phyloP scores from a whole-genome alignment of 1,140 invertebrate genomes.

The Sweltsa coloradensis region DNA sequence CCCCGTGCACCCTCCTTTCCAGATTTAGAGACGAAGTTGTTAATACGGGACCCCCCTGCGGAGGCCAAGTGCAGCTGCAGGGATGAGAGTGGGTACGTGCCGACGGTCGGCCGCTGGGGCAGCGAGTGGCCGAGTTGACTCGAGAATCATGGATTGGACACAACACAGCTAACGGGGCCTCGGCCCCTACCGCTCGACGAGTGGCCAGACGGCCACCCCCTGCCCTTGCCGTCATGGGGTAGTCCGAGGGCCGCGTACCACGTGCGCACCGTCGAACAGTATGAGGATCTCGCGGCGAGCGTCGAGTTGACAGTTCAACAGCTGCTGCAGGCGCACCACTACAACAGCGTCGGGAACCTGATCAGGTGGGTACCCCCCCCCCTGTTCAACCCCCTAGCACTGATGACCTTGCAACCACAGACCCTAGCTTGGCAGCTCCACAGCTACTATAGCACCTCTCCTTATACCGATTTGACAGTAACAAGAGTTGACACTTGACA shows the following conservation, averaged over 20 bases:
- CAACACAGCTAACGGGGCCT: slow-evolving; percentile 24
- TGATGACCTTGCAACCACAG: too few species aligned
- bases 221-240: slow-evolving; percentile 55
- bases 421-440: too few species aligned
- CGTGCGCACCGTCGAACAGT: slow-evolving; percentile 48
- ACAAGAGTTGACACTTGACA: too few species aligned
- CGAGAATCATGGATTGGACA: slow-evolving; percentile 45
- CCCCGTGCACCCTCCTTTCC: not conserved
- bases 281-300: slow-evolving; percentile 62
- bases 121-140: slow-evolving; percentile 89
- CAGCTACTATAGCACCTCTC: too few species aligned
- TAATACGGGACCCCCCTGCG: slow-evolving; percentile 38
- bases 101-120: slow-evolving; percentile 71
- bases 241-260: slow-evolving; percentile 33
- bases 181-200: slow-evolving; percentile 24
- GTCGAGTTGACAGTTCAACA: slow-evolving; percentile 64
- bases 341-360: slow-evolving; percentile 79
- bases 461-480: too few species aligned
- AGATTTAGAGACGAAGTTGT: slow-evolving; percentile 34
- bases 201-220: slow-evolving; percentile 46
- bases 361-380: slow-evolving; percentile 45
- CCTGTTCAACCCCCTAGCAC: too few species aligned
- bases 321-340: slow-evolving; percentile 63
- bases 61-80: slow-evolving; percentile 42
- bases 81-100: slow-evolving; percentile 50